These are phyloP conservation scores for Molossus alvarezi DNA, from an alignment of 2,797 vertebrate genomes.

Conservation along the genomic window DNA sequence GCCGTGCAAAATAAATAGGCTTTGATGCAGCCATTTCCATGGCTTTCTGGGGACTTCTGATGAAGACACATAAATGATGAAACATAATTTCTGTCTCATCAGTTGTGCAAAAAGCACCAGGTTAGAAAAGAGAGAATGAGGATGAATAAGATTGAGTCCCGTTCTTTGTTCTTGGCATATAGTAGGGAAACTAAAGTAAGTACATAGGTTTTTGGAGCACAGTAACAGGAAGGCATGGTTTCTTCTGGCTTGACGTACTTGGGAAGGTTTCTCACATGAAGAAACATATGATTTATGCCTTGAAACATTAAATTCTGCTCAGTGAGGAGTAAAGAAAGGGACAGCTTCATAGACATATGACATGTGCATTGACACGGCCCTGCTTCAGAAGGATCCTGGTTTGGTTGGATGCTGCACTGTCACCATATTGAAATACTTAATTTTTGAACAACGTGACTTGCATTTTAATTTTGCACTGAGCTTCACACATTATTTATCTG, in stretches of 20 bases:
- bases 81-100: background rate
- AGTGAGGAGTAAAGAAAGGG: background rate
- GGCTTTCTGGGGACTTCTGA: background rate
- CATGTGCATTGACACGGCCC: background rate
- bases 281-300: background rate
- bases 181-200: background rate
- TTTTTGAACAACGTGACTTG: background rate
- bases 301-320: background rate
- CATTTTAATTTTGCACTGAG: background rate
- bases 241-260: background rate
- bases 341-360: background rate
- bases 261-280: background rate
- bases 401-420: background rate
- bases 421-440: conserved; percentile 4
- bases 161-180: background rate
- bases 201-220: background rate
- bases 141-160: background rate
- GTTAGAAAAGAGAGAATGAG: background rate
- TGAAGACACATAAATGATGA: background rate
- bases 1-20: background rate
- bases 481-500: background rate
- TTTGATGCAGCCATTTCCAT: background rate
- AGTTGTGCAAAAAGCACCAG: background rate
- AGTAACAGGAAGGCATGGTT: background rate
- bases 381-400: background rate